Conservation (phyloP, 2,888 invertebrate species). For the Suillia variegata region DNA sequence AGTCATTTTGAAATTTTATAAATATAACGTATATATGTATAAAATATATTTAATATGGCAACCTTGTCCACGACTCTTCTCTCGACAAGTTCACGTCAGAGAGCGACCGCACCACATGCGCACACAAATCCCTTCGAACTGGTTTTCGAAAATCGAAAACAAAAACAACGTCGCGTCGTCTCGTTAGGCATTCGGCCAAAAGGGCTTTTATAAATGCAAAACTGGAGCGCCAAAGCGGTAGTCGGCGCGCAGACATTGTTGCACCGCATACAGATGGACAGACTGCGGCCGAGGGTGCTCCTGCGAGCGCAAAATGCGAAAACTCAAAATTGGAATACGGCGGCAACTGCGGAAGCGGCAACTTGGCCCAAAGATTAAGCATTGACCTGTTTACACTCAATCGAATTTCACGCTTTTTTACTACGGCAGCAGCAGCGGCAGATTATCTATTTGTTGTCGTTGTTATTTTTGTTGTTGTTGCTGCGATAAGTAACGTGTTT, state of each 20-base stretch:
- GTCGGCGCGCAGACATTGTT: conserved; percentile 8
- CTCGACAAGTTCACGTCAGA: background rate
- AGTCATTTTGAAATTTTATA: too few species aligned
- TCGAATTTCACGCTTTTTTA: conserved; percentile 2
- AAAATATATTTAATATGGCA: too few species aligned
- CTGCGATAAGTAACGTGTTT: too few species aligned
- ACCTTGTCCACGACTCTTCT: background rate
- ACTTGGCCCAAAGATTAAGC: conserved; percentile 24
- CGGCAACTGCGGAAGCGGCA: background rate
- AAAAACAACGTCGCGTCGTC: background rate
- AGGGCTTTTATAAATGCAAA: background rate
- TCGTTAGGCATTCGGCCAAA: background rate
- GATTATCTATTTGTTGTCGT: background rate
- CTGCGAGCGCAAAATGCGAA: background rate
- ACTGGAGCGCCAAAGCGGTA: background rate
- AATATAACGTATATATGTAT: too few species aligned
- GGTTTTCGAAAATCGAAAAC: conserved; percentile 13
- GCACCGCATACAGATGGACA: background rate
- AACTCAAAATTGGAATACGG: background rate
- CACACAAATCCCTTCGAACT: background rate
- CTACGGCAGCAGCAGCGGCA: background rate
- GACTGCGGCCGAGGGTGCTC: background rate
- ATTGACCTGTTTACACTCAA: conserved; percentile 44
- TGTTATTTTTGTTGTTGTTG: background rate
- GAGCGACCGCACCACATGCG: background rate